A percentile compares a stretch with the other conserved stretches of the same genome.
Evolutionary conservation across 1,140 invertebrate species (phyloP).

Genomic region (Leptopilina clavipes): DNA sequence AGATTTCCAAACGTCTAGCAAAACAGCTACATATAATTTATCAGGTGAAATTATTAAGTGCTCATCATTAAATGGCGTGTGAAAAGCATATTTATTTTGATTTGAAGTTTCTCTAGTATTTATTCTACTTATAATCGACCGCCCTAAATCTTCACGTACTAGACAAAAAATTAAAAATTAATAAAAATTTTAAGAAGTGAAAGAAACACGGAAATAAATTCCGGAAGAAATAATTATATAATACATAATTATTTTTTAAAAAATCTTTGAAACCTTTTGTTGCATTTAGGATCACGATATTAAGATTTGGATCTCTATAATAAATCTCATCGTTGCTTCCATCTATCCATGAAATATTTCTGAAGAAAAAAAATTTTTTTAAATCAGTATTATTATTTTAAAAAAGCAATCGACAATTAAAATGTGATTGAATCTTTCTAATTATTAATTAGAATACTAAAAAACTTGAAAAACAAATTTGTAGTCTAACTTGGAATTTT

Average conservation of each 20-base stretch:
- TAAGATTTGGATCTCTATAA: background rate
- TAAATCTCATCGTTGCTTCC: slow-evolving; percentile 5
- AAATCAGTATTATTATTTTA: background rate
- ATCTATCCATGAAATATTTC: slow-evolving; percentile 12
- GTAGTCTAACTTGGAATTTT: background rate
- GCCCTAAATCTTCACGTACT: background rate
- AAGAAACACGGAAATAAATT: no score
- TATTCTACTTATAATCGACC: background rate
- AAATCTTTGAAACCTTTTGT: background rate
- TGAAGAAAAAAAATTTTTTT: background rate
- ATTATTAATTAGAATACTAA: background rate
- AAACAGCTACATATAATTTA: background rate
- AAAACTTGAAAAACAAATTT: background rate
- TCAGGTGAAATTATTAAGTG: slow-evolving; percentile 1
- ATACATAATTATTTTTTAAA: background rate
- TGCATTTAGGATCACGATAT: background rate
- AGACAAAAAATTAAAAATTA: background rate
- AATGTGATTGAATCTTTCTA: no score
- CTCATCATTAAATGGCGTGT: background rate
- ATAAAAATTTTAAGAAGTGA: no score
- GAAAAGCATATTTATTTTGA: background rate
- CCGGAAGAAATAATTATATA: no score
- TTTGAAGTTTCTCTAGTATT: background rate
- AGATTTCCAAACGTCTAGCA: background rate
- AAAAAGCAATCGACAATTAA: background rate